Base-by-base conservation (phyloP, 2,888 invertebrate species). In the Pachydiplax longipennis region DNA sequence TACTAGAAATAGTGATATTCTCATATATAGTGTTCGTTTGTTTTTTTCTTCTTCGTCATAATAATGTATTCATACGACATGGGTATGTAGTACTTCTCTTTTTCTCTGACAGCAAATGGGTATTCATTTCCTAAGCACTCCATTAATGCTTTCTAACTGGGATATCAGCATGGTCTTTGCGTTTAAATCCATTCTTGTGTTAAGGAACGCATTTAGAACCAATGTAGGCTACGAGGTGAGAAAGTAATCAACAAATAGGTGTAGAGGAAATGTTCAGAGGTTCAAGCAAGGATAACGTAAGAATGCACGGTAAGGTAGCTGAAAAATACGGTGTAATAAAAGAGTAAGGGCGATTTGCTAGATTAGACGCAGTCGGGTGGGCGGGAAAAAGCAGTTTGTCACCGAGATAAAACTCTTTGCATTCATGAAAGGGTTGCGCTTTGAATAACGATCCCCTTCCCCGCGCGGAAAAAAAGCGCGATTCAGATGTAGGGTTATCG, bases 381-480 rank as follows among this genome's bases (percentile, higher is more conserved):
- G 73, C 25, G 25, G 73, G 25, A 1, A 0, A 22, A 31, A 61
- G 61, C 61, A 61, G 87, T 61, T 37, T 61, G 37, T 87, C 61
- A 87, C 61, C 61, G 61, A 87, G 87, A 87, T 61, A 87, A 87
- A 87, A 58, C 58, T 87, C 15, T 10, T 87, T 61, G 22, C n/a
- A 12, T n/a, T n/a, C 25, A 31, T 12, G 73, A 13, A 25, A 31
- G 73, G 73, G 73, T 73, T 25, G 73, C 25, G 25, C 3, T 13
- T 73, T 73, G 73, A 73, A 25, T 73, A 73, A 73, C 73, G 73
- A 73, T 31, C 73, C 31, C 25, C 25, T 12, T 31, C 73, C 31
- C 25, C 25, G 0, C 12, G 25, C 15, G 73, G 6, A 73, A 73
- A 73, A 73, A 73, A 73, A 65, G 22, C 65, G 65, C n/a, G 25